phyloP scores from a whole-genome alignment of 2,797 vertebrate species.

The Poliocrania exsul region DNA sequence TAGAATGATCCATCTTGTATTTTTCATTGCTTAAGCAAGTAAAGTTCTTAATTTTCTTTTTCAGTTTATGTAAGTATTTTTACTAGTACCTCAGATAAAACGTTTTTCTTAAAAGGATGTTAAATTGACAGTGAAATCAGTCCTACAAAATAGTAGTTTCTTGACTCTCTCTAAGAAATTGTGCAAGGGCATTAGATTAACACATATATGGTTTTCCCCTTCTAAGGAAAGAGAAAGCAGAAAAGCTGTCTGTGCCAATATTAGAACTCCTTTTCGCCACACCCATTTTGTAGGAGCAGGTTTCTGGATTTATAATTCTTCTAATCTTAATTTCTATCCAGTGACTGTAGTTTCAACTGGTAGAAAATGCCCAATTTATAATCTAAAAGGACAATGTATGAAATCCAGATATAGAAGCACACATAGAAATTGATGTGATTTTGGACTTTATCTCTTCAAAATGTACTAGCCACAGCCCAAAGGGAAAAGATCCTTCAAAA shows the following conservation, averaged over 20 bases:
- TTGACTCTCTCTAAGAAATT: not conserved
- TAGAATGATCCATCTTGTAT: not conserved
- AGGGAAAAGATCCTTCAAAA: not conserved
- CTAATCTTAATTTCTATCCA: not conserved
- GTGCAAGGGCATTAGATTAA: not conserved
- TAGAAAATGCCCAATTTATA: not conserved
- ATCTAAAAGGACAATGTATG: not conserved
- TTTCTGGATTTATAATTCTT: not conserved
- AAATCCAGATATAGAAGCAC: not conserved
- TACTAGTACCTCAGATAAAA: not conserved
- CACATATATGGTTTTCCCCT: not conserved
- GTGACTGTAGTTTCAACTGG: not conserved
- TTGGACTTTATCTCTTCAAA: not conserved
- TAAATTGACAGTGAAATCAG: not conserved
- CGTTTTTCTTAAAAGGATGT: not conserved
- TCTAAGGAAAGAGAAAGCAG: not conserved
- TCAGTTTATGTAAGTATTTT: not conserved
- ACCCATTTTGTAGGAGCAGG: not conserved
- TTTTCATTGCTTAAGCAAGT: not conserved
- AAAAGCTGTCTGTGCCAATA: not conserved
- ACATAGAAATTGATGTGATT: not conserved
- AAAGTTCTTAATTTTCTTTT: not conserved
- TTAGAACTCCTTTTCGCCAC: not conserved
- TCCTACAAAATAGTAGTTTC: not conserved
- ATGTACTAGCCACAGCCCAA: not conserved